Evolutionary conservation across 1,140 invertebrate species (phyloP).

Genomic region (Myzus persicae): DNA sequence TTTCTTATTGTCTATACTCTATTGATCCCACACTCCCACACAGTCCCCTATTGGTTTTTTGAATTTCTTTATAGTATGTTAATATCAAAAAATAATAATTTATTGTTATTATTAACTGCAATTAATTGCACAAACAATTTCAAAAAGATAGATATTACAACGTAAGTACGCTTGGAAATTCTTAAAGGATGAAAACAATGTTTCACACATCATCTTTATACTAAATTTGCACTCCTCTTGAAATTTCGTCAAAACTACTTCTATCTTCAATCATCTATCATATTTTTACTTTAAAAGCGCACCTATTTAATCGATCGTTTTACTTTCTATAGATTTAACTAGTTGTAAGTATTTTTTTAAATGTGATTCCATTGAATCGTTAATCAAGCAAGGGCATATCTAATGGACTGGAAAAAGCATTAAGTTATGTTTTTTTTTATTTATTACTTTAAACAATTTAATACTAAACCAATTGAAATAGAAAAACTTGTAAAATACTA

Average conservation of each 20-base stretch:
- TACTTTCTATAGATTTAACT: background rate
- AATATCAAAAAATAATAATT: background rate
- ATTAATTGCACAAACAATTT: background rate
- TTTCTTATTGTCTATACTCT: too few species aligned
- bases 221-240: background rate
- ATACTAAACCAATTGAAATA: background rate
- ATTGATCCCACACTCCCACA: too few species aligned
- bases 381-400: background rate
- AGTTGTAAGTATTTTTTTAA: background rate
- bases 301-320: background rate
- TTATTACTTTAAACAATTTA: background rate
- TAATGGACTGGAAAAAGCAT: background rate
- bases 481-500: background rate
- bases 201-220: background rate
- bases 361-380: background rate
- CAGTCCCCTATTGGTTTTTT: too few species aligned
- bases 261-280: background rate
- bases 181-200: background rate
- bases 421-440: conserved; percentile 21
- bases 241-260: background rate
- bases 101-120: background rate
- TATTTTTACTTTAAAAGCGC: background rate
- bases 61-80: background rate
- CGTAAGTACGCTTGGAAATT: background rate
- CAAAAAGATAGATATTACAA: too few species aligned